phyloP scores from a whole-genome alignment of 2,888 invertebrate species.

The Corythucha ciliata region DNA sequence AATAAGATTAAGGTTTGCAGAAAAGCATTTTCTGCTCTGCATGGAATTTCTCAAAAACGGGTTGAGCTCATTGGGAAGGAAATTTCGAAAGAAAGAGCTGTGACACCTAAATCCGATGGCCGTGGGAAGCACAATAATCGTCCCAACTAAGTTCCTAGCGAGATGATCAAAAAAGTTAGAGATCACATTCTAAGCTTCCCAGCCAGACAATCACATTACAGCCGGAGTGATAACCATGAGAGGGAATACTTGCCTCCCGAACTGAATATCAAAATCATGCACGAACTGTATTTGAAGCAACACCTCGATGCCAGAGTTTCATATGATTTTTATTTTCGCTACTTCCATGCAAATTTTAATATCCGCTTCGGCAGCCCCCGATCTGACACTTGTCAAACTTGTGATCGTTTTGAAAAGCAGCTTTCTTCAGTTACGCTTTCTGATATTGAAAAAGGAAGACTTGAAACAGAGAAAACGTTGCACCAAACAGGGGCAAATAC shows the following conservation, averaged over 20 bases:
- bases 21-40: too few relatives aligned
- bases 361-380: conserved; percentile 18
- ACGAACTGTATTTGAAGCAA: conserved; percentile 10
- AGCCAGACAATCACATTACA: background rate
- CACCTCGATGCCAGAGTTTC: conserved; percentile 16
- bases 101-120: too few relatives aligned
- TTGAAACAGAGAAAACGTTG: conserved; percentile 14
- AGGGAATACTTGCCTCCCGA: conserved; percentile 1
- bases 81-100: too few relatives aligned
- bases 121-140: too few relatives aligned
- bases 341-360: conserved; percentile 23
- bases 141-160: too few relatives aligned
- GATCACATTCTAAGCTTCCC: too few relatives aligned
- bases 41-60: too few relatives aligned
- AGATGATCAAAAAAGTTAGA: too few relatives aligned
- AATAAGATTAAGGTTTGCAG: too few relatives aligned
- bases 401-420: conserved; percentile 20
- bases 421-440: conserved; percentile 16
- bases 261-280: conserved; percentile 11
- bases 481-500: conserved; percentile 15
- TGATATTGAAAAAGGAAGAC: conserved; percentile 14
- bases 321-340: conserved; percentile 21
- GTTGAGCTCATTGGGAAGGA: too few relatives aligned
- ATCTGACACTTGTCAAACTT: conserved; percentile 22
- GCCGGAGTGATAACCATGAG: background rate